A percentile compares a stretch with the other conserved stretches of the same genome.
Conservation (phyloP, 2,113 vertebrate genomes). For the Oxyura jamaicensis region DNA sequence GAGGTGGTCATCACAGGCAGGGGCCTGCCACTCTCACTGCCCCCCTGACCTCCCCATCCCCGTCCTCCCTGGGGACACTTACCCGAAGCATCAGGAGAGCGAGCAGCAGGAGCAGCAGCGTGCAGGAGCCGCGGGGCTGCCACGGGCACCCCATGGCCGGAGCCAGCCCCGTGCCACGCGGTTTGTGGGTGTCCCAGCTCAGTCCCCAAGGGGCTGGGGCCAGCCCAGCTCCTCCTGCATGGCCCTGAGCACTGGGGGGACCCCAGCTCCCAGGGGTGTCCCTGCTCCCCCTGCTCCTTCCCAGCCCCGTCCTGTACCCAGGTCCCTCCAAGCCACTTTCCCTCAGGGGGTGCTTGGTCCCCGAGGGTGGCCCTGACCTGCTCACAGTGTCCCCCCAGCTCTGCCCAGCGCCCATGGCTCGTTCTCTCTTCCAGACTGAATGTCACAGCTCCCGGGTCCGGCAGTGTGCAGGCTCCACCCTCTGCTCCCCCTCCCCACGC, state of each 20-base stretch:
- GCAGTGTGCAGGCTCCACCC: constrained; percentile 25
- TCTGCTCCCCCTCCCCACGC: neutral
- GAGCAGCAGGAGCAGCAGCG: neutral
- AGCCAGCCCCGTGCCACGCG: neutral
- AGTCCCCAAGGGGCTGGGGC: neutral
- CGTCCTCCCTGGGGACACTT: neutral
- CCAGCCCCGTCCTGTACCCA: neutral
- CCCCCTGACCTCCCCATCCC: neutral
- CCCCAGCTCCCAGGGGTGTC: neutral
- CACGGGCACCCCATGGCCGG: neutral
- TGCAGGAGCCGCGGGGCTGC: neutral
- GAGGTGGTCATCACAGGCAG: neutral
- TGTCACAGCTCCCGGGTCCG: neutral
- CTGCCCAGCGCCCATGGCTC: neutral
- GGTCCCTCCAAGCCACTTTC: neutral
- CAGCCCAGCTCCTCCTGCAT: neutral
- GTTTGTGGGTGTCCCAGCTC: fast-evolving
- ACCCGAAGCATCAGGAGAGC: neutral
- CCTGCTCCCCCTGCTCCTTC: neutral
- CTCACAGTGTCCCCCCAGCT: neutral
- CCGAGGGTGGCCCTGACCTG: fast-evolving
- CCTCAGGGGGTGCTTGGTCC: fast-evolving
- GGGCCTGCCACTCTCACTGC: fast-evolving
- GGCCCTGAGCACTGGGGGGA: neutral
- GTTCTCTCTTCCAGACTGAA: neutral